Percentiles rank a stretch among this genome's conserved stretches.
phyloP scores from a whole-genome alignment of 2,888 invertebrate species.

The Metopia argyrocephala region DNA sequence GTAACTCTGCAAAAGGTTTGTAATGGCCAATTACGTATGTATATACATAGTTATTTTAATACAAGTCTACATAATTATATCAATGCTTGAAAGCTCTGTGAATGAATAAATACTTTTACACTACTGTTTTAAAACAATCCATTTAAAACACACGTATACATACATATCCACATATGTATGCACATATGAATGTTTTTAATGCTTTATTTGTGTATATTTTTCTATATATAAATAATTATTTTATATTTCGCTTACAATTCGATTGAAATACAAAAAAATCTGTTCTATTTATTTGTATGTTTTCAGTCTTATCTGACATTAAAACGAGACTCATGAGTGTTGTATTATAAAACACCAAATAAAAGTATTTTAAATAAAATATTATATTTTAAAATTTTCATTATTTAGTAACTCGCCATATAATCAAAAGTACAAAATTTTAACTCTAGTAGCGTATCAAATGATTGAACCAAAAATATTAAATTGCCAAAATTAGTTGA shows the following conservation, averaged over 20 bases:
- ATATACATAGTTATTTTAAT: too few relatives aligned
- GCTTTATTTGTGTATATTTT: neutral
- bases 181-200: too few relatives aligned
- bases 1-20: too few relatives aligned
- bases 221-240: neutral
- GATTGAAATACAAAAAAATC: conserved; percentile 23
- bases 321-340: conserved; percentile 3
- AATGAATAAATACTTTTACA: neutral
- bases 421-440: conserved; percentile 23
- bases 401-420: conserved; percentile 25
- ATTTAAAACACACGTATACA: too few relatives aligned
- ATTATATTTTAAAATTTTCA: neutral
- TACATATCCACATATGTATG: too few relatives aligned
- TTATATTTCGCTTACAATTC: conserved; percentile 11
- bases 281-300: neutral
- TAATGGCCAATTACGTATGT: too few relatives aligned
- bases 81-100: neutral
- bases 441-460: conserved; percentile 18
- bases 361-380: conserved; percentile 21
- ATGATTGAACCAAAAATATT: conserved; percentile 14
- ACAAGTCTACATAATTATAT: too few relatives aligned
- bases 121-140: neutral
- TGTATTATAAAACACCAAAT: too few relatives aligned
- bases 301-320: conserved; percentile 20
- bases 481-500: conserved; percentile 10